A percentile compares a stretch with the other conserved stretches of the same genome.
Conservation (phyloP, 2,113 vertebrate species). For the Chlorodrepanis virens region DNA sequence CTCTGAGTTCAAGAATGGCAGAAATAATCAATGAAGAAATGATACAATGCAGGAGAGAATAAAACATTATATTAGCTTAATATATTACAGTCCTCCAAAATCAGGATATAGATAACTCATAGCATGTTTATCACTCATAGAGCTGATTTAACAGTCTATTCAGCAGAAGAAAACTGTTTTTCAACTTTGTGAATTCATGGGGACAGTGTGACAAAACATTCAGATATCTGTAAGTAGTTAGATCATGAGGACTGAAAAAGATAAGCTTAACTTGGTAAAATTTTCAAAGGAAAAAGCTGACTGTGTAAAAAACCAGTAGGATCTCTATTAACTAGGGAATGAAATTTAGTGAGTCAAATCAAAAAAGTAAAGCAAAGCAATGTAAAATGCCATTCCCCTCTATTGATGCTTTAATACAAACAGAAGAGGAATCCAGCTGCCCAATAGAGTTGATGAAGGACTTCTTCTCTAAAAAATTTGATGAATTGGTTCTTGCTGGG, state of each 20-base stretch:
- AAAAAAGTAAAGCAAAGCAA: not conserved
- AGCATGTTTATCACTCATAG: not conserved
- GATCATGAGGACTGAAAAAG: not conserved
- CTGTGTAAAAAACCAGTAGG: not conserved
- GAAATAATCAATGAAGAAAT: not conserved
- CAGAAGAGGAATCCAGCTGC: not conserved
- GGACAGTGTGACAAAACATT: not conserved
- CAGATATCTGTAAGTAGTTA: not conserved
- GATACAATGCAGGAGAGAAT: not conserved
- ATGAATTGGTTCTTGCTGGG: not conserved
- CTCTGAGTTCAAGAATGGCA: not conserved
- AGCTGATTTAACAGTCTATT: not conserved
- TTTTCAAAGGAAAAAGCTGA: not conserved
- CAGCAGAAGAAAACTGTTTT: not conserved
- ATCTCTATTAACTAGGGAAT: not conserved
- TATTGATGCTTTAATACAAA: not conserved
- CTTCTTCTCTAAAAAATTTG: not conserved
- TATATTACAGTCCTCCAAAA: not conserved
- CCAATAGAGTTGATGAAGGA: not conserved
- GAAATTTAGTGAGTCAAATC: not conserved
- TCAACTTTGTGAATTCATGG: not conserved
- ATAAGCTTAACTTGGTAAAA: not conserved
- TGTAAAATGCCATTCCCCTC: not conserved
- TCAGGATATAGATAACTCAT: not conserved
- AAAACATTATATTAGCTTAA: not conserved